Evolutionary conservation across 2,113 vertebrate genomes (phyloP).

Genomic region (Cyprinodon tularosa): DNA sequence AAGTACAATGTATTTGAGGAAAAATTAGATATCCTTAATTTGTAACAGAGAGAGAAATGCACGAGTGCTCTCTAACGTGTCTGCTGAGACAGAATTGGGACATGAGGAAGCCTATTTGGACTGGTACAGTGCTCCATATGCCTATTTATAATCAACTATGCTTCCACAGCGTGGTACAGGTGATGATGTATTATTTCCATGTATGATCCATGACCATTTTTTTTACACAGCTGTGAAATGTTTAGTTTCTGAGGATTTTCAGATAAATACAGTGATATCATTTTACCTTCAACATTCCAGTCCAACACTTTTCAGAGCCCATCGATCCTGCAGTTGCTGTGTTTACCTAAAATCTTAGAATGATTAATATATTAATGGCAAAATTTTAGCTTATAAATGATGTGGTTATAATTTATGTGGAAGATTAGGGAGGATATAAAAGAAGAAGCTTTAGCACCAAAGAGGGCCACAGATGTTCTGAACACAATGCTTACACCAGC

Average conservation of each 20-base stretch:
- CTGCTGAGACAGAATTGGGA: slow-evolving; percentile 70
- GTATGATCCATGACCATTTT: slow-evolving; percentile 17
- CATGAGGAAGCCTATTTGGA: slow-evolving; percentile 63
- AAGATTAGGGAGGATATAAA: slow-evolving; percentile 1
- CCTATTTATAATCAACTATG: slow-evolving; percentile 60
- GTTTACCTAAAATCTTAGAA: slow-evolving; percentile 1
- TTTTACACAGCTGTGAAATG: slow-evolving; percentile 17
- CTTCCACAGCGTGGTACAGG: slow-evolving; percentile 42
- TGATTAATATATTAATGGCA: slow-evolving; percentile 14
- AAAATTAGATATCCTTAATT: slow-evolving; percentile 20
- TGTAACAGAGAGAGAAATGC: slow-evolving; percentile 39
- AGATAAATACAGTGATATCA: neutral
- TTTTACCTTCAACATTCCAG: slow-evolving; percentile 18
- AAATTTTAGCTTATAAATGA: neutral
- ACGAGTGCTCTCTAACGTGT: slow-evolving; percentile 53
- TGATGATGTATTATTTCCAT: slow-evolving; percentile 43
- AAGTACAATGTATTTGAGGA: slow-evolving; percentile 23
- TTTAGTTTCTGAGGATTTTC: slow-evolving; percentile 2
- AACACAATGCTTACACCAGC: slow-evolving; percentile 53
- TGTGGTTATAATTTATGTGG: slow-evolving; percentile 12
- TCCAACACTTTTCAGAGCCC: slow-evolving; percentile 1
- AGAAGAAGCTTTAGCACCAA: slow-evolving; percentile 52
- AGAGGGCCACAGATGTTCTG: slow-evolving; percentile 72
- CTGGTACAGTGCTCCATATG: slow-evolving; percentile 40
- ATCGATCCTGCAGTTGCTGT: neutral